Evolutionary conservation across 2,888 invertebrate genomes (phyloP).

Genomic region (Marronus borbonicus): DNA sequence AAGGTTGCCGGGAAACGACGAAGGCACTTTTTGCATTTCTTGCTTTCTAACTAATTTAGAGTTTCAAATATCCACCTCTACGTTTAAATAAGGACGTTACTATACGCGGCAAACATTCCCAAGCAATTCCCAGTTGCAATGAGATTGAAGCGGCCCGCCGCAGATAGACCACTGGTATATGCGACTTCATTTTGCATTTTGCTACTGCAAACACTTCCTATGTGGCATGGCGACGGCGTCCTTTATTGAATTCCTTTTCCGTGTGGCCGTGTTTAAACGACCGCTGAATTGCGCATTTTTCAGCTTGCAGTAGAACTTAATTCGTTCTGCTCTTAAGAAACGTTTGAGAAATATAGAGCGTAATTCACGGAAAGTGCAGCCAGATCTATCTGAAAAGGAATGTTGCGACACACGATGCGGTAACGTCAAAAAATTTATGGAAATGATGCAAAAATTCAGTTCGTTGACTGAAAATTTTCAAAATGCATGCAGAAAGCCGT

Average conservation of each 20-base stretch:
- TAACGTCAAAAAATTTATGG: background rate
- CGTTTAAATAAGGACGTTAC: slow-evolving; percentile 45
- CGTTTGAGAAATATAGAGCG: slow-evolving; percentile 1
- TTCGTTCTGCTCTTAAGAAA: background rate
- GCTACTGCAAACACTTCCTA: background rate
- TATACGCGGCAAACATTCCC: slow-evolving; percentile 14
- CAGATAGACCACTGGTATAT: slow-evolving; percentile 45
- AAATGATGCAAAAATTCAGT: too few relatives aligned
- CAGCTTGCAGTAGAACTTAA: background rate
- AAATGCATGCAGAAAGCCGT: too few relatives aligned
- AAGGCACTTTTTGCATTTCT: slow-evolving; percentile 21
- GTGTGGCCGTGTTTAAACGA: slow-evolving; percentile 9
- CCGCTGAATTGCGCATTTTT: slow-evolving; percentile 41
- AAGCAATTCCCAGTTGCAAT: slow-evolving; percentile 42
- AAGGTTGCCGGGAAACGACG: slow-evolving; percentile 7
- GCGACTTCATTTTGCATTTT: slow-evolving; percentile 42
- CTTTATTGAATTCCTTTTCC: slow-evolving; percentile 27
- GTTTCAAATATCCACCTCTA: slow-evolving; percentile 34
- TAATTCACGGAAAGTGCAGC: background rate
- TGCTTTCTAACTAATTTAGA: slow-evolving; percentile 31
- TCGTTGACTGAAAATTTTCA: too few relatives aligned
- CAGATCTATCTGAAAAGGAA: background rate
- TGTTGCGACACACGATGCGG: background rate
- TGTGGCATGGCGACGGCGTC: background rate
- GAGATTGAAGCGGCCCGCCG: slow-evolving; percentile 39